A percentile compares a stretch with the other conserved stretches of the same genome.
Evolutionary conservation across 2,888 invertebrate genomes (phyloP).

Genomic region (Nebria salina): DNA sequence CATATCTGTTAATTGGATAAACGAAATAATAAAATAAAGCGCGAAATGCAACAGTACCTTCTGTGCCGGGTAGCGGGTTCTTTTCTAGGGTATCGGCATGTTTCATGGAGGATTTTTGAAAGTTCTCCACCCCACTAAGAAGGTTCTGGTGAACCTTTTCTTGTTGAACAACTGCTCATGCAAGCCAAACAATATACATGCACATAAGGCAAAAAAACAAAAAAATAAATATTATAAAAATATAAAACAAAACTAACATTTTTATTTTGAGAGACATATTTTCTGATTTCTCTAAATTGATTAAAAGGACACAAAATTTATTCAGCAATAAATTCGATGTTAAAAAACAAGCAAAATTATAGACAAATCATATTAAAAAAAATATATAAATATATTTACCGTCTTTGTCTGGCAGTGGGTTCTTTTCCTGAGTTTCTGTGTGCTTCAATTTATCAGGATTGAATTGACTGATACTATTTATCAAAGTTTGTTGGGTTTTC

Average conservation of each 20-base stretch:
- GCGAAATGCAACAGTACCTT: conserved; percentile 61
- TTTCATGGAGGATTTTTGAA: conserved; percentile 78
- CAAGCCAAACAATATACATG: conserved; percentile 46
- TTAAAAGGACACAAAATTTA: too few species aligned
- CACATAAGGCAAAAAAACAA: conserved; percentile 48
- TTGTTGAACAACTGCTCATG: conserved; percentile 71
- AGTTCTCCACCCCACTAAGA: conserved; percentile 76
- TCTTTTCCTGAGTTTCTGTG: conserved; percentile 92
- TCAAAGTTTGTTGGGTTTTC: conserved; percentile 83
- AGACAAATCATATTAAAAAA: neutral
- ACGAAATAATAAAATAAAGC: neutral
- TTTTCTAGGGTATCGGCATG: conserved; percentile 79
- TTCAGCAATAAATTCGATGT: too few species aligned
- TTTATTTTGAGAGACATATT: too few species aligned
- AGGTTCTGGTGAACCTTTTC: conserved; percentile 79
- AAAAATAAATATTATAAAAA: neutral
- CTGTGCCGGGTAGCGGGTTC: conserved; percentile 76
- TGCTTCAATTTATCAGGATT: conserved; percentile 86
- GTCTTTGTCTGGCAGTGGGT: conserved; percentile 92
- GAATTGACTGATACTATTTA: conserved; percentile 87
- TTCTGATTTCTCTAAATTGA: too few species aligned
- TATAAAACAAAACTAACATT: neutral
- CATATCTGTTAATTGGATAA: neutral
- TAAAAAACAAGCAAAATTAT: too few species aligned
- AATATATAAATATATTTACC: conserved; percentile 66